Conservation (phyloP, 30 jellyfish, hydroid and myxozoan species). For the Clytia hemisphaerica region DNA sequence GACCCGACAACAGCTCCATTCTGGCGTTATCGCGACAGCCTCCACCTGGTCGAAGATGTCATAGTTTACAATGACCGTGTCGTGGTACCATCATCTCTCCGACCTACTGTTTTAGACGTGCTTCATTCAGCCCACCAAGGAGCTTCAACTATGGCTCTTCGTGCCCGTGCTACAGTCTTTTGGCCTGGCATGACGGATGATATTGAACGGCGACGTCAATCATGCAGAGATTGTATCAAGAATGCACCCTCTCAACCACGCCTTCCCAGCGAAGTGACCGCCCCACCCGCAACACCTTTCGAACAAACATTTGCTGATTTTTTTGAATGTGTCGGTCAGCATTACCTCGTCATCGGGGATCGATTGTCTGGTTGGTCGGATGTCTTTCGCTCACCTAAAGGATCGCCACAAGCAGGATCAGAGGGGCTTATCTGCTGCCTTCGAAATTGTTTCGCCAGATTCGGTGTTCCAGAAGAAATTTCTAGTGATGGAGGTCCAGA, state of each 20-base stretch:
- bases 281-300: neutral
- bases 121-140: constrained; percentile 15
- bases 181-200: neutral
- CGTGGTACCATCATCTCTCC: neutral
- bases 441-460: neutral
- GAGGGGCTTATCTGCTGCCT: neutral
- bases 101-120: neutral
- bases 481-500: neutral
- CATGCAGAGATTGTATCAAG: too few species aligned
- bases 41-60: neutral
- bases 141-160: too few species aligned
- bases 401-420: neutral
- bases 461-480: neutral
- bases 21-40: too few species aligned
- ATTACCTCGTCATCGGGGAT: neutral
- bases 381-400: neutral
- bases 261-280: neutral
- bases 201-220: neutral
- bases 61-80: neutral
- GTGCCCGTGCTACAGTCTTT: neutral
- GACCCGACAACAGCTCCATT: neutral
- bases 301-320: neutral
- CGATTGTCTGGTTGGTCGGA: neutral
- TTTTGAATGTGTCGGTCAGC: too few species aligned
- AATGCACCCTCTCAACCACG: constrained; percentile 1